These are phyloP conservation scores for Linnaemya tessellans DNA, from an alignment of 2,888 invertebrate species.

Conservation along the genomic window DNA sequence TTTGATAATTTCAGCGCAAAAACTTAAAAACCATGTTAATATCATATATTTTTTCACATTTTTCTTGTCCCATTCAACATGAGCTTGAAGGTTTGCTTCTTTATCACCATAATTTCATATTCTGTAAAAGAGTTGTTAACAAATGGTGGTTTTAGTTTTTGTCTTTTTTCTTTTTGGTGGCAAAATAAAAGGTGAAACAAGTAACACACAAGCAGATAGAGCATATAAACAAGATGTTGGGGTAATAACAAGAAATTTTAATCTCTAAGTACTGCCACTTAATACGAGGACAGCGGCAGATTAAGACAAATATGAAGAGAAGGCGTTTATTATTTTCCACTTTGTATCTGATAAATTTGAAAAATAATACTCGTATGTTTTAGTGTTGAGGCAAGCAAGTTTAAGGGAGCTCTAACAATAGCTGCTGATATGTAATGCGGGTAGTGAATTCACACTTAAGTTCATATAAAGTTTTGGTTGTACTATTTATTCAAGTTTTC, in stretches of 20 bases:
- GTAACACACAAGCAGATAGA: background rate
- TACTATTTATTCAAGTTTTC: too few species aligned
- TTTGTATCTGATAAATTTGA: slow-evolving; percentile 59
- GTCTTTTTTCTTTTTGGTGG: background rate
- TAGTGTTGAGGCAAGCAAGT: background rate
- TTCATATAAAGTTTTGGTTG: too few species aligned
- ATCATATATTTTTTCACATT: slow-evolving; percentile 22
- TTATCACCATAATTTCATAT: slow-evolving; percentile 59
- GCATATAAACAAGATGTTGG: slow-evolving; percentile 37
- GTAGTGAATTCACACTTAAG: background rate
- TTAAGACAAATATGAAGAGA: slow-evolving; percentile 65
- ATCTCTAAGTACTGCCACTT: slow-evolving; percentile 54
- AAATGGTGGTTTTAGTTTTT: slow-evolving; percentile 51
- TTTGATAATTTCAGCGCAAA: slow-evolving; percentile 73
- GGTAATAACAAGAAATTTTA: slow-evolving; percentile 40
- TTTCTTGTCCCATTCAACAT: slow-evolving; percentile 1
- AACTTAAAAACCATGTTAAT: slow-evolving; percentile 63
- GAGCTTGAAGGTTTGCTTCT: slow-evolving; percentile 19
- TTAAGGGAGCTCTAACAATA: background rate
- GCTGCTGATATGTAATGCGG: background rate
- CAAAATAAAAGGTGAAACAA: slow-evolving; percentile 39
- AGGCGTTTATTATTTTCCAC: slow-evolving; percentile 68
- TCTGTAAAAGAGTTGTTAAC: slow-evolving; percentile 71
- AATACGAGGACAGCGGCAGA: slow-evolving; percentile 67
- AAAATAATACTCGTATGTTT: background rate